Conservation (phyloP, 1,140 invertebrate species). For the Daktulosphaira vitifoliae region DNA sequence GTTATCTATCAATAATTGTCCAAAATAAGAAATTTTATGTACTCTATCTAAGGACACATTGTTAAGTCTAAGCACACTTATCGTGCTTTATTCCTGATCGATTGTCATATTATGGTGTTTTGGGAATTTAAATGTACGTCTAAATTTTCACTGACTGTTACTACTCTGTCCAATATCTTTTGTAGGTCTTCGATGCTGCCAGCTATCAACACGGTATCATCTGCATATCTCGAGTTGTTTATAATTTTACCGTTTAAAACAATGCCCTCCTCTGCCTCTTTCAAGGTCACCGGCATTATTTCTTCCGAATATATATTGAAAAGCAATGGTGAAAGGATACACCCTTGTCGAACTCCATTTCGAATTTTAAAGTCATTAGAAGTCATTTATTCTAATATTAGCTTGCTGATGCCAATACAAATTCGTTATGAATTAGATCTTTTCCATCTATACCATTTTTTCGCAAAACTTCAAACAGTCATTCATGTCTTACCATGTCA, state of each 20-base stretch:
- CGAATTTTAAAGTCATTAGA: slow-evolving; percentile 4
- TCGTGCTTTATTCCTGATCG: not conserved
- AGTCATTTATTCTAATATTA: not conserved
- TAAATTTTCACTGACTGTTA: slow-evolving; percentile 23
- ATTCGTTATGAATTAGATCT: slow-evolving; percentile 3
- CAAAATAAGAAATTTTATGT: slow-evolving; percentile 19
- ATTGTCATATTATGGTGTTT: slow-evolving; percentile 31
- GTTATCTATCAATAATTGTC: slow-evolving; percentile 16
- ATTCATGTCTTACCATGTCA: not conserved
- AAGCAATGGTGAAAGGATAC: slow-evolving; percentile 37
- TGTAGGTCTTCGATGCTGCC: slow-evolving; percentile 21
- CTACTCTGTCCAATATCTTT: slow-evolving; percentile 14
- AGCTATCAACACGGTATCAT: slow-evolving; percentile 31
- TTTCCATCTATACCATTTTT: not conserved
- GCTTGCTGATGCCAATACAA: slow-evolving; percentile 1
- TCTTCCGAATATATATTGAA: slow-evolving; percentile 40
- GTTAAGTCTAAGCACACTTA: not conserved
- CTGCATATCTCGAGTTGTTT: slow-evolving; percentile 32
- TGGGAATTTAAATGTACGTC: slow-evolving; percentile 25
- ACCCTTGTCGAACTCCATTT: slow-evolving; percentile 30
- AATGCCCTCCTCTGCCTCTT: not conserved
- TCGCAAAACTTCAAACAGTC: not conserved
- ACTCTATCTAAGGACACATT: slow-evolving; percentile 11
- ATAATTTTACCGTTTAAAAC: slow-evolving; percentile 20
- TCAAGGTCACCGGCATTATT: not conserved